phyloP scores from a whole-genome alignment of 2,113 vertebrate species.

The Bufo bufo region DNA sequence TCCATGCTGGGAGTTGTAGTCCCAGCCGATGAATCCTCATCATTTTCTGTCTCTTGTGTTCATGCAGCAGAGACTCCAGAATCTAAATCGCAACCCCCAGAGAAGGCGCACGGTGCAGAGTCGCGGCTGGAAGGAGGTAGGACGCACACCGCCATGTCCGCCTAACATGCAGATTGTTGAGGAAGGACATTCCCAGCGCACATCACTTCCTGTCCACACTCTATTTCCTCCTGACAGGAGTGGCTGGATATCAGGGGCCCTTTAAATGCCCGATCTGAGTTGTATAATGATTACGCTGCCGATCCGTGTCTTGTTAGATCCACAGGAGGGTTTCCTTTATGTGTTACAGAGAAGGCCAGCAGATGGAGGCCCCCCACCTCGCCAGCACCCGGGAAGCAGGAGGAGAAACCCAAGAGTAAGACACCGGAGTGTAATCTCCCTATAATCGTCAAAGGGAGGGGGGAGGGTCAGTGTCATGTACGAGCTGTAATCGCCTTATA shows the following conservation, averaged over 20 bases:
- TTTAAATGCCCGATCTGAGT: no score
- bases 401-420: conserved; percentile 2
- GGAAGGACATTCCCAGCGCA: neutral
- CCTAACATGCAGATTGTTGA: neutral
- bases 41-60: neutral
- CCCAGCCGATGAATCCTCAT: neutral
- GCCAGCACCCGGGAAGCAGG: no score
- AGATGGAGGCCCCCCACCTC: neutral
- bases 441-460: no score
- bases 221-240: no score
- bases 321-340: neutral
- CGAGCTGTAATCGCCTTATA: neutral
- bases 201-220: neutral
- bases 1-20: neutral
- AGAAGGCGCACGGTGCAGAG: neutral
- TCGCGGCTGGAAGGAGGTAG: neutral
- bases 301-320: neutral
- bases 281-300: no score
- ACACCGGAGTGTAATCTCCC: neutral
- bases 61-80: neutral
- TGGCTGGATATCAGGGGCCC: no score
- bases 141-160: neutral
- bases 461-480: no score
- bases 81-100: neutral
- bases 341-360: neutral